A percentile compares a stretch with the other conserved stretches of the same genome.
Evolutionary conservation across 2,888 invertebrate genomes (phyloP).

Genomic region (Sabatieria punctata): DNA sequence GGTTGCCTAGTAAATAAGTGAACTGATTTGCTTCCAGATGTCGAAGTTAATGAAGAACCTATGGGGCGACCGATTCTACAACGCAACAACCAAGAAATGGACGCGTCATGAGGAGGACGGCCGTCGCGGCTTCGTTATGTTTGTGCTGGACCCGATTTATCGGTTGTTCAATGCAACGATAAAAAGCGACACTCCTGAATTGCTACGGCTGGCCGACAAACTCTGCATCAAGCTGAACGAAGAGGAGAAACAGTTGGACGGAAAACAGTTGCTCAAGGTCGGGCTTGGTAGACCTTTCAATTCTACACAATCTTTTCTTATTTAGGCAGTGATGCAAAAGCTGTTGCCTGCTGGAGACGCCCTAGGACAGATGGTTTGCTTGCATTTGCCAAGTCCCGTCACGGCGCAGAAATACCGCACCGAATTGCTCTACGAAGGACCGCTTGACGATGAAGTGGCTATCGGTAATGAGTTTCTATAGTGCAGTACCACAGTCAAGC

Average conservation of each 20-base stretch:
- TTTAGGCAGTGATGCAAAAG: conserved; percentile 13
- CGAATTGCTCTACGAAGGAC: conserved; percentile 16
- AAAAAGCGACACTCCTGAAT: conserved; percentile 9
- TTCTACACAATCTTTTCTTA: conserved; percentile 1
- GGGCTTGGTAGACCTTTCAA: neutral
- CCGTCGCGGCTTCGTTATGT: conserved; percentile 33
- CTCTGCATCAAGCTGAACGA: conserved; percentile 8
- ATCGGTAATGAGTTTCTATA: conserved; percentile 13
- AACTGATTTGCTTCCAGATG: conserved; percentile 1
- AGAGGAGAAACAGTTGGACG: conserved; percentile 10
- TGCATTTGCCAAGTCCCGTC: conserved; percentile 15
- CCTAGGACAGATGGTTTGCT: conserved; percentile 13
- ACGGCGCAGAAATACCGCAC: conserved; percentile 15
- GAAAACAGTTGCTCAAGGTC: neutral
- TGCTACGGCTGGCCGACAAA: conserved; percentile 3
- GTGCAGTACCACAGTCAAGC: too few species aligned
- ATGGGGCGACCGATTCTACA: conserved; percentile 14
- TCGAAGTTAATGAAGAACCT: conserved; percentile 12
- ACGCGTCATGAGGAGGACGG: conserved; percentile 7
- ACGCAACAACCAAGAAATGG: conserved; percentile 11
- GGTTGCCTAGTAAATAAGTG: too few species aligned
- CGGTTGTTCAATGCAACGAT: conserved; percentile 20
- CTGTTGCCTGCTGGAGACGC: conserved; percentile 18
- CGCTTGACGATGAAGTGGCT: conserved; percentile 14
- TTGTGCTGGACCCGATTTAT: conserved; percentile 34